Base-by-base conservation (phyloP, 2,888 invertebrate genomes). In the Stenolophus ochropezus region DNA sequence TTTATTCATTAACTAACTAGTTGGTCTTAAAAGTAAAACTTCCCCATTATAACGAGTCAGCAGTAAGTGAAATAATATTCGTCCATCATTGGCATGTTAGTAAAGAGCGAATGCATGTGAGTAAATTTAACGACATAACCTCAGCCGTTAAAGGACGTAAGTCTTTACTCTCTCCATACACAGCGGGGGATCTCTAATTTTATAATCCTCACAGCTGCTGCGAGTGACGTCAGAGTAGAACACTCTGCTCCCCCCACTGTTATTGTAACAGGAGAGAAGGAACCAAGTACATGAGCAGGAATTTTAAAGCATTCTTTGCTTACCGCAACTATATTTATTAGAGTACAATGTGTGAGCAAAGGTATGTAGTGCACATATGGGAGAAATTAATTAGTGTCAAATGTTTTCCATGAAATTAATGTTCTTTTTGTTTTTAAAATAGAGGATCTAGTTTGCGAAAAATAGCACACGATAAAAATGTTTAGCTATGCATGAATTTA, bases 171-270 rank as follows among this genome's bases (percentile, higher is more conserved):
- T 20, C 47, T 20, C 49, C 49, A 20, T 73, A 73, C 47, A 73
- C 25, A 73, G 47, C 49, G 23, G 73, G 73, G 73, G 76, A 76
- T 76, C 53, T 76, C 76, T 76, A 76, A 76, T 76, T 76, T 76
- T 76, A 76, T 76, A 76, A 76, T 76, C 76, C 76, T 53, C 42
- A 76, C 76, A 76, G 76, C 76, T 76, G 76, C 76, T 76, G 76
- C 76, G 14, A 18, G 20, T 76, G 76, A 76, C 58, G 76, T 76
- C 76, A 76, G 25, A 18, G 21, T 11, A 56, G 58, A 76, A 76
- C 56, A 56, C 27, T 56, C 42, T 56, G 58, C 73, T 33, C 65
- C 33, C 65, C 42, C 33, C 73, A 16, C 73, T 18, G 21, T 56
- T 76, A 27, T 27, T 58, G 76, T 58, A 25, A 18, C 65, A 56